A percentile compares a stretch with the other conserved stretches of the same genome.
Evolutionary conservation across 2,797 vertebrate genomes (phyloP).

Genomic region (Pipistrellus nathusii): DNA sequence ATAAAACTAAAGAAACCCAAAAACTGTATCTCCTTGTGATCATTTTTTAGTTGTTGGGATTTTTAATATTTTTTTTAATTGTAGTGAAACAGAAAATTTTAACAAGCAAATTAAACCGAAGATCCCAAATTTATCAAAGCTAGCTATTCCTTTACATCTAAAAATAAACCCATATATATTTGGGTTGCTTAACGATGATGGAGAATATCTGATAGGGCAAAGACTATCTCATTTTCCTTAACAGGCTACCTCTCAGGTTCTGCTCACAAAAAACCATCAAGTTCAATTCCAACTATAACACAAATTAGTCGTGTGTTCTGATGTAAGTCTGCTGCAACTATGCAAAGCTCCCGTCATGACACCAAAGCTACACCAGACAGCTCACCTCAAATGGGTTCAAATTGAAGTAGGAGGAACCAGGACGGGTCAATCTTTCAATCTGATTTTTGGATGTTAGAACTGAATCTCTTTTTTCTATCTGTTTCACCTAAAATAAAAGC

Average conservation of each 20-base stretch:
- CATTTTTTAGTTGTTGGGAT: neutral
- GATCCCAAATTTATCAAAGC: neutral
- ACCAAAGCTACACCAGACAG: neutral
- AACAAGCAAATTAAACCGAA: conserved; percentile 30
- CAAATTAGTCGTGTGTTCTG: neutral
- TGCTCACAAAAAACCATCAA: conserved; percentile 19
- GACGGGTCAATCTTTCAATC: conserved; percentile 96
- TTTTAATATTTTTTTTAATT: neutral
- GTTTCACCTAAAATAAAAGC: conserved; percentile 93
- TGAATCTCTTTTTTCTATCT: conserved; percentile 98
- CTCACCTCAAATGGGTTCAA: conserved; percentile 98
- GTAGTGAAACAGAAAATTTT: neutral
- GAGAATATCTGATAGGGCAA: neutral
- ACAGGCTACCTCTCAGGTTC: neutral
- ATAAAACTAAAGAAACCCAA: conserved; percentile 13
- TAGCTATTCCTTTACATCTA: neutral
- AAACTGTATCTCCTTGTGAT: neutral
- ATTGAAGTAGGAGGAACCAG: conserved; percentile 98
- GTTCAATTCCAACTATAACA: conserved; percentile 2
- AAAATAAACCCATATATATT: conserved; percentile 48
- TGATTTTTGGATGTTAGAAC: conserved; percentile 98
- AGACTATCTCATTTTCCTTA: conserved; percentile 14
- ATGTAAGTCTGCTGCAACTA: neutral
- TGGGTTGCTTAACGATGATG: neutral
- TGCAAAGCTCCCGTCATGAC: neutral